A percentile compares a stretch with the other conserved stretches of the same genome.
These are phyloP conservation scores for Coracopsis vasa DNA, from an alignment of 2,113 vertebrate species.

Conservation along the genomic window DNA sequence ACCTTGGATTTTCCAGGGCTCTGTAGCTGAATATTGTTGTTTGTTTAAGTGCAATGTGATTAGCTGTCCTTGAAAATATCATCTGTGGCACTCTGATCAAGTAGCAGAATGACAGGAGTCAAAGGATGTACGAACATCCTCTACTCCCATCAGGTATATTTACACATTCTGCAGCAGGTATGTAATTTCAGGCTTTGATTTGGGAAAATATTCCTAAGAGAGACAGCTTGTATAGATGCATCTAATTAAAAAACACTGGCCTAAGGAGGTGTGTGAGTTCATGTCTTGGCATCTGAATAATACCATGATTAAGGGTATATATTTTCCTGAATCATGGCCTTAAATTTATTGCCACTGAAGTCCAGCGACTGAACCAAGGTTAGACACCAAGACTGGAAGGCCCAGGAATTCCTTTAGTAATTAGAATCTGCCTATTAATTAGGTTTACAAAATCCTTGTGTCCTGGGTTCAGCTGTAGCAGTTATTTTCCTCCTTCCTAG, in stretches of 20 bases:
- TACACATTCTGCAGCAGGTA: background rate
- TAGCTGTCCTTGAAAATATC: constrained; percentile 26
- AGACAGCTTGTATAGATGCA: background rate
- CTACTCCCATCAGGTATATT: background rate
- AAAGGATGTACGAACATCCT: background rate
- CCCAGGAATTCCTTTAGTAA: background rate
- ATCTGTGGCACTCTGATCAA: background rate
- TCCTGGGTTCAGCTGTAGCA: background rate
- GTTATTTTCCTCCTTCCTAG: background rate
- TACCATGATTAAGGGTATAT: background rate
- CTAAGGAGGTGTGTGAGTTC: background rate
- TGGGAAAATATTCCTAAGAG: background rate
- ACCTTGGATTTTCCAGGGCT: background rate
- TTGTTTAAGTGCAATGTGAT: background rate
- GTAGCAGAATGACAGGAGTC: background rate
- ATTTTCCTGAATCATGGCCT: background rate
- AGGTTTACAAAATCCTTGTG: background rate
- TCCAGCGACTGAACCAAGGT: background rate
- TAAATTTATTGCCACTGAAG: background rate
- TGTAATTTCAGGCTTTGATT: background rate
- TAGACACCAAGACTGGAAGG: background rate
- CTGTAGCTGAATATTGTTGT: background rate
- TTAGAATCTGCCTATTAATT: background rate
- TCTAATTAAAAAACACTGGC: background rate
- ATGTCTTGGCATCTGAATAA: background rate